These are phyloP conservation scores for Corapipo altera DNA, from an alignment of 2,113 vertebrate genomes.

Conservation along the genomic window DNA sequence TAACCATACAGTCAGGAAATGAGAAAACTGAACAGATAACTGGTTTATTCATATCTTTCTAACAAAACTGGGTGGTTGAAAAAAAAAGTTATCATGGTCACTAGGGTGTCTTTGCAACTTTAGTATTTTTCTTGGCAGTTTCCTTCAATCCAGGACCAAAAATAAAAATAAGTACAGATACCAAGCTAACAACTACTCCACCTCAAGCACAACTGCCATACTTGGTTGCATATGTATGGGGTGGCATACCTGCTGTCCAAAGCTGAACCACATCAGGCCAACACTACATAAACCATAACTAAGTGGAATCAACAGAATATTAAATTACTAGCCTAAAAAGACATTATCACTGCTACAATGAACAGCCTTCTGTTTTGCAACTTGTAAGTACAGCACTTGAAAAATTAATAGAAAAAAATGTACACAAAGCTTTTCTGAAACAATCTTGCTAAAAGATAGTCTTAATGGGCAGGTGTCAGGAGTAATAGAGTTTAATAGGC, in stretches of 20 bases:
- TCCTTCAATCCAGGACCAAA: not conserved
- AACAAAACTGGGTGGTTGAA: not conserved
- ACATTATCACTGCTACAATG: not conserved
- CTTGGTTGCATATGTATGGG: not conserved
- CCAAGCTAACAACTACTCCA: not conserved
- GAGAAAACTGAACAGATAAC: not conserved
- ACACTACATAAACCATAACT: constrained; percentile 6
- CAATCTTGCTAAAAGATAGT: not conserved
- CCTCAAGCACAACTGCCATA: not conserved
- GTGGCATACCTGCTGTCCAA: not conserved
- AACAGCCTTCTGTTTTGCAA: constrained; percentile 1
- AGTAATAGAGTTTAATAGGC: constrained; percentile 20
- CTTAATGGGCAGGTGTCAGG: constrained; percentile 28
- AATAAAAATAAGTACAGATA: not conserved
- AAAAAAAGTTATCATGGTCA: not conserved
- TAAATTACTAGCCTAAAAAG: not conserved
- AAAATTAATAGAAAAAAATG: not conserved
- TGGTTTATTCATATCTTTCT: not conserved
- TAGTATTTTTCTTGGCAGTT: not conserved
- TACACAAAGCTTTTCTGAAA: not conserved
- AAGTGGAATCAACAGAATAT: not conserved
- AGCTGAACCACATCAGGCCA: not conserved
- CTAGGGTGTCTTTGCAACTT: not conserved
- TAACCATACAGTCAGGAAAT: not conserved
- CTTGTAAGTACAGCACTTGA: not conserved